Conservation (phyloP, 1,140 invertebrate genomes). For the Chionoecetes opilio region DNA sequence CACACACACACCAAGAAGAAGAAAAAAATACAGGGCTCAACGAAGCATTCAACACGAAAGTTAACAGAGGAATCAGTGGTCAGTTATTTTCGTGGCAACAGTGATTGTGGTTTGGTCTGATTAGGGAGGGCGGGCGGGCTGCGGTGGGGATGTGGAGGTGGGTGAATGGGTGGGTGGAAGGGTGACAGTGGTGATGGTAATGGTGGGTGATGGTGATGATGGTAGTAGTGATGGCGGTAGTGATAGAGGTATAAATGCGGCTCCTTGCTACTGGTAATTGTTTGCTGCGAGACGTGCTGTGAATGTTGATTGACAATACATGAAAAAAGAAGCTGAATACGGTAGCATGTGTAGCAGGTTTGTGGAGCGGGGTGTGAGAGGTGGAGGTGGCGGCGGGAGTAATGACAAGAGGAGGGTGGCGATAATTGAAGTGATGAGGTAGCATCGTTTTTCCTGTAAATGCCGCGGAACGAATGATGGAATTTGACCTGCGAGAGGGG, state of each 20-base stretch:
- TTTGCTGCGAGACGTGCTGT: neutral
- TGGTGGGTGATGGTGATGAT: neutral
- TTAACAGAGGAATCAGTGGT: neutral
- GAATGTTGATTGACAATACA: neutral
- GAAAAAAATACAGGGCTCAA: neutral
- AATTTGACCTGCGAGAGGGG: neutral
- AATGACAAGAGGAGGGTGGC: neutral
- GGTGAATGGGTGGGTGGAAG: neutral
- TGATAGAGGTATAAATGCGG: slow-evolving; percentile 1
- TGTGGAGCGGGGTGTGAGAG: neutral
- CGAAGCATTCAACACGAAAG: neutral
- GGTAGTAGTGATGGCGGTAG: neutral
- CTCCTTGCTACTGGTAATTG: neutral
- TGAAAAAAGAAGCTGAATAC: no score
- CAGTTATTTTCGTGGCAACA: neutral
- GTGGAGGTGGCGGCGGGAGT: neutral
- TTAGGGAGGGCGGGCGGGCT: no score
- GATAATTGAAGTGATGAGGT: neutral
- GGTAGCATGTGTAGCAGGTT: no score
- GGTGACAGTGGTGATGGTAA: neutral
- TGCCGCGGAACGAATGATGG: neutral
- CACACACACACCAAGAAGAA: neutral
- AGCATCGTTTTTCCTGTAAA: neutral
- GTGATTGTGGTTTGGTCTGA: slow-evolving; percentile 9
- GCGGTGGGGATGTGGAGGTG: no score